A percentile compares a stretch with the other conserved stretches of the same genome.
Evolutionary conservation across 2,888 invertebrate genomes (phyloP).

Genomic region (Drosophila picticornis): DNA sequence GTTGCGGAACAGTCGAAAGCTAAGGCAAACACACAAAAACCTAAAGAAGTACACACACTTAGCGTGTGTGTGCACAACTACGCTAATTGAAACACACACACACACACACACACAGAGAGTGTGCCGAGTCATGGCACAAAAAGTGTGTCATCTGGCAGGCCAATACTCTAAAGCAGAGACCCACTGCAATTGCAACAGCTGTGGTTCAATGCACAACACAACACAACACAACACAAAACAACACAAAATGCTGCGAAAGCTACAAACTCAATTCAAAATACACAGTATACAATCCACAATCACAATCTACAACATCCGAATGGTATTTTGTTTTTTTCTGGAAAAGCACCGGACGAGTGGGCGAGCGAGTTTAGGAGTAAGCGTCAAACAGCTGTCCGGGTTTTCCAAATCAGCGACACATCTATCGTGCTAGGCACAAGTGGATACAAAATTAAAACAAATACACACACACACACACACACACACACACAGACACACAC

Average conservation of each 20-base stretch:
- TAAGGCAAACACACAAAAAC: constrained; percentile 1
- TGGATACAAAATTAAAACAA: constrained; percentile 76
- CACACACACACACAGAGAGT: not conserved
- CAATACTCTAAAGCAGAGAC: constrained; percentile 13
- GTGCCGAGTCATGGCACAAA: constrained; percentile 18
- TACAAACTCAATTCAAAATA: not conserved
- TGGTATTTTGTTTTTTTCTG: constrained; percentile 17
- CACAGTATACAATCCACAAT: constrained; percentile 17
- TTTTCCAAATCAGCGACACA: constrained; percentile 60
- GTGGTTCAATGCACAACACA: constrained; percentile 37
- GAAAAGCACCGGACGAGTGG: constrained; percentile 31
- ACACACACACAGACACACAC: constrained; percentile 30
- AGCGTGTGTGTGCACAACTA: constrained; percentile 20
- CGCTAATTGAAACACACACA: constrained; percentile 33
- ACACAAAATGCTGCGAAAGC: constrained; percentile 14
- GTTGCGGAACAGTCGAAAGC: constrained; percentile 7
- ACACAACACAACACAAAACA: constrained; percentile 8
- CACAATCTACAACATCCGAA: constrained; percentile 25
- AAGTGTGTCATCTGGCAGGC: constrained; percentile 49
- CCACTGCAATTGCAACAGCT: constrained; percentile 15
- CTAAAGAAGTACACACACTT: constrained; percentile 19
- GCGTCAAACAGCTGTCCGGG: constrained; percentile 58
- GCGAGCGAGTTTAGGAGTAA: constrained; percentile 20
- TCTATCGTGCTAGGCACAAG: constrained; percentile 77
- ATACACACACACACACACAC: constrained; percentile 36